Base-by-base conservation (phyloP, 1,140 invertebrate species). In the Drosophila punjabiensis region DNA sequence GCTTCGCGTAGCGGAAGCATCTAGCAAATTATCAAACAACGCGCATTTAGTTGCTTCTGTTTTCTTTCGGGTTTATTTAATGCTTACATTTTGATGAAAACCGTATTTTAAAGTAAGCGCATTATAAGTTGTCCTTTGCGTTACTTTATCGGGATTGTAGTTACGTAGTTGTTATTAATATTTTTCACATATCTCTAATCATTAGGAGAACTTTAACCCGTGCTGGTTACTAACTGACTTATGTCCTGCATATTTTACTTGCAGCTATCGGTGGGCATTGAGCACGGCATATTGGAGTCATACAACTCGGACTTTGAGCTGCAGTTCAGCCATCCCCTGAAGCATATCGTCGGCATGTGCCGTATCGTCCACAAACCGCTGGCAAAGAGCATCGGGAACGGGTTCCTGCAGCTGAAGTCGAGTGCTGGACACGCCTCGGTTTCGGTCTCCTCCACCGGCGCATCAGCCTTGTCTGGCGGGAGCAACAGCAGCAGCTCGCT, bases 291-390 rank as follows among this genome's bases (percentile, higher is more conserved):
- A 48, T 78, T 96, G 20, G 95, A 95, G 66, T 95, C 95, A 0
- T 96, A 95, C 84, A 95, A 95, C 86, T 94, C 93, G 28, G 95
- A 95, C 90, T 95, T 95, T 73, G 95, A 95, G 82, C 93, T 95
- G 0, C 94, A 96, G 53, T 95, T 96, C 48, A 93, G 94, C 11
- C 96, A 96, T 89, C 93, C 94, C 50, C 84, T 96, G 7, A 93
- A 94, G 24, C 94, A 95, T 79, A 95, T 96, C 77, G 93, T 95
- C 41, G 92, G 92, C 66, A 93, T 93, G 91, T 93, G 92, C 77
- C 92, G 92, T 59, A 89, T 93, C 60, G 63, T 92, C 33, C 91
- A 93, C 68, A 92, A 91, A 48, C 88, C 80, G 62, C 89, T 84
- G 69, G 71, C 74, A 47, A 92, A 92, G 70, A 84, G 68, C 58